Evolutionary conservation across 2,113 vertebrate genomes (phyloP), one percentile per base, ranked within the genome.

Genomic region (Gadus chalcogrammus): DNA sequence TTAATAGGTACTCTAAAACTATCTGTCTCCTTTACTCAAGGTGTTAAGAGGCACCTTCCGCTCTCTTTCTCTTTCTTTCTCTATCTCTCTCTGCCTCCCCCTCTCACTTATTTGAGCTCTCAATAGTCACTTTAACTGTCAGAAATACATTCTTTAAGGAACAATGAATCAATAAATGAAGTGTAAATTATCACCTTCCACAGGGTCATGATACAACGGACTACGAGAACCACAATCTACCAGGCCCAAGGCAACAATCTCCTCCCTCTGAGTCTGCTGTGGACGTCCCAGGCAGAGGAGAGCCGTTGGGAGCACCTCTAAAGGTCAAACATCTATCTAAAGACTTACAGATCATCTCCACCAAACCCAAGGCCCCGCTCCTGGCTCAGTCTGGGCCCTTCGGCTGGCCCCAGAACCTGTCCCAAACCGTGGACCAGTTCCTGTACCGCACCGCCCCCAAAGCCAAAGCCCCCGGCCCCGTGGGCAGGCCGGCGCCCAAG

Each of bases 261-360:
- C 52, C 38, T 20, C 60, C 61, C 15, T 18, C 68, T 27, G 42
- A 28, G 48, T 5, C 20, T 13, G 9, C 15, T 8, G 6, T 5
- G 42, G 75, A 72, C 15, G 66, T 65, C 22, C 62, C 18, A 69
- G 77, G 68, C 68, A 63, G 65, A 74, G 75, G 42, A 27, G 73
- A 70, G 5, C 22, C 56, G 6, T 53, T 35, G 5, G 80, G 82
- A 69, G 80, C 85, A 35, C 63, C 82, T 1, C 18, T 87, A 63
- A 87, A 86, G 67, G 79, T 84, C 16, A 88, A 89, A 68, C 83
- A 87, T 15, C 68, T 81, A 31, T 85, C 87, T 42, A 88, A 89
- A 78, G 82, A 88, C 31, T 70, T 87, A 52, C 89, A 90, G 64
- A 79, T 90, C 56, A 89, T 89, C 72, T 85, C 88, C 68, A 86